Base-by-base conservation (phyloP, 2,888 invertebrate species). In the Mimas tiliae region DNA sequence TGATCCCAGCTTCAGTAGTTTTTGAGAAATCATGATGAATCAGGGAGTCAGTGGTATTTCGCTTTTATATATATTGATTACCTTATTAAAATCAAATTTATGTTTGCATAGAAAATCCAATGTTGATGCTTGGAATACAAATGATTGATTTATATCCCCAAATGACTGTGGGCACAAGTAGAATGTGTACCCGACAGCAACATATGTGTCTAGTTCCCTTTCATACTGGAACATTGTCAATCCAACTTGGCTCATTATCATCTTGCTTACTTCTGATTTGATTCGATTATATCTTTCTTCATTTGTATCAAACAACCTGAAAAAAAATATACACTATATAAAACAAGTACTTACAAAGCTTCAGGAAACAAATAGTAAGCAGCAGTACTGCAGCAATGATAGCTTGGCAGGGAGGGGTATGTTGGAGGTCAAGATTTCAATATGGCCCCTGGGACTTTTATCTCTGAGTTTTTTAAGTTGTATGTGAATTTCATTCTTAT, bases 81-180 rank as follows among this genome's bases (percentile, higher is more conserved):
- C 97, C 95, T 96, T 96, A 85, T 97, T 96, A 81, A 97, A 97
- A 88, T 97, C 95, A 85, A 96, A 96, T 33, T 95, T 94, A 80
- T 96, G 91, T 64, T 82, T 83, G 73, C 94, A 93, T 47, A 96
- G 89, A 84, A 97, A 97, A 67, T 95, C 94, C 14, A 96, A 77
- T 4, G 95, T 94, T 0, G 95, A 94, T 0, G 95, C 94, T 89
- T 96, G 95, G 77, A 95, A 95, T 53, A 93, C 88, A 79, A 96
- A 95, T 38, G 91, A 86, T 71, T 94, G 94, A 77, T 96, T 94
- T n/a, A 95, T 86, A 63, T 94, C 93, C 0, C 94, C 95, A 82
- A 96, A 94, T 0, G 94, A 83, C 78, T 95, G 94, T 0, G 97
- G 97, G 72, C 95, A 94, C 14, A 96, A 84, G 79, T 96, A 95